Base-by-base conservation (phyloP, 1,140 invertebrate species). In the Drosophila lacertosa region DNA sequence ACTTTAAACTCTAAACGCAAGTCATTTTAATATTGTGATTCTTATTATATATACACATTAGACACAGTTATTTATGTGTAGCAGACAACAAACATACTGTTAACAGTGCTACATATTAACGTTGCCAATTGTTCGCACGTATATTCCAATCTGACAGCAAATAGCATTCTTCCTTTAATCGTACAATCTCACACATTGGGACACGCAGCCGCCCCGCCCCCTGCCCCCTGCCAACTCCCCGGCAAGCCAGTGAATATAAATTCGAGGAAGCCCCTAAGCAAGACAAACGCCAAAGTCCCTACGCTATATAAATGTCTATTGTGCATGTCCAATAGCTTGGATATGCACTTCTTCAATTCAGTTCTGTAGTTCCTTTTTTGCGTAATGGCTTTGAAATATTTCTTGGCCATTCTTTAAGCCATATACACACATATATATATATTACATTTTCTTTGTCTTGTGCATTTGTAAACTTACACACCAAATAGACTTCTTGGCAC, bases 21-120 rank as follows among this genome's bases (percentile, higher is more conserved):
- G 74, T 82, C 74, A 82, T 82, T 82, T 82, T 66, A 70, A 77
- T 58, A 74, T 83, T 82, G 79, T 83, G 79, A 82, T 83, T 82
- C 40, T 74, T 72, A 68, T 66, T 53, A 58, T 73, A 72, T 53
- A 18, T 66, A 59, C 26, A 55, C 11, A 29, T 3, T 60, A 69
- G 32, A 24, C 42, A 45, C 42, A n/a, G 42, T 44, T 60, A 51
- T 53, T 54, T 29, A n/a, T 33, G 42, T 42, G 53, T n/a, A 58
- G n/a, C 15, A 42, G 13, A 24, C 16, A 57, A 24, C 54, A 65
- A 33, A 39, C 10, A 73, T 44, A 53, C 37, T 40, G 4, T 4
- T 10, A 44, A 26, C 9, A 48, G 13, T 29, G 45, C 13, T 40
- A 16, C 42, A 44, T 11, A 22, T 4, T 39, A 29, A 15, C 29